Evolutionary conservation across 2,113 vertebrate species (phyloP).

Genomic region (Verasper variegatus): DNA sequence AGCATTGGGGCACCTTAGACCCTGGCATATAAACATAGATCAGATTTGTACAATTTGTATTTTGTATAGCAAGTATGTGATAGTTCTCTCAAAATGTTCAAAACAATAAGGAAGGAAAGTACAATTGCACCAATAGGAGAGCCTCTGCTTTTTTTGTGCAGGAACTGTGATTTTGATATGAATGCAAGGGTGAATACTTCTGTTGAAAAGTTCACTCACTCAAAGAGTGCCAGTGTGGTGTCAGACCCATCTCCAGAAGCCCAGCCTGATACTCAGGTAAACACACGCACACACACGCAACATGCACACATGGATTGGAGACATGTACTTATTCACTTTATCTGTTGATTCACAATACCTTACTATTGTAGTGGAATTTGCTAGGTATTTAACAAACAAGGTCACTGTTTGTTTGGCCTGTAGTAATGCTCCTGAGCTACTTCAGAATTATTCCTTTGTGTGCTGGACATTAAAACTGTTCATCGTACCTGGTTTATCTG

Average conservation of each 20-base stretch:
- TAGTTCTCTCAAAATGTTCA: not conserved
- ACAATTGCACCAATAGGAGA: not conserved
- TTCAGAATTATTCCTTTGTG: too few species aligned
- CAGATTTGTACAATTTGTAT: not conserved
- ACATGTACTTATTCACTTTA: not conserved
- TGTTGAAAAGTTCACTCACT: conserved; percentile 80
- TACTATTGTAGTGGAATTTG: not conserved
- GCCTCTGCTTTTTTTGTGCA: conserved; percentile 20
- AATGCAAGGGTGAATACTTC: conserved; percentile 83
- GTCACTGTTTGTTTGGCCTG: too few species aligned
- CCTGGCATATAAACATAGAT: not conserved
- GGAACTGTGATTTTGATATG: conserved; percentile 86
- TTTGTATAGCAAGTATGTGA: not conserved
- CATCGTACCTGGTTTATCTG: too few species aligned
- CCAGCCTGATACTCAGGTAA: conserved; percentile 84
- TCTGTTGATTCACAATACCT: not conserved
- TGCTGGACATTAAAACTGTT: too few species aligned
- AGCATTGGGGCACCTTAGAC: too few species aligned
- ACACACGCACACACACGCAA: not conserved
- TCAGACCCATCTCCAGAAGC: conserved; percentile 83
- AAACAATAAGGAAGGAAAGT: not conserved
- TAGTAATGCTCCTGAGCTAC: too few species aligned
- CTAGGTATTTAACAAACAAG: not conserved
- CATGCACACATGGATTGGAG: not conserved
- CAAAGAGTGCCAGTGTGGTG: conserved; percentile 87